These are phyloP conservation scores for Lethenteron camtschaticum DNA, from an alignment of 2,113 vertebrate species.

Conservation along the genomic window DNA sequence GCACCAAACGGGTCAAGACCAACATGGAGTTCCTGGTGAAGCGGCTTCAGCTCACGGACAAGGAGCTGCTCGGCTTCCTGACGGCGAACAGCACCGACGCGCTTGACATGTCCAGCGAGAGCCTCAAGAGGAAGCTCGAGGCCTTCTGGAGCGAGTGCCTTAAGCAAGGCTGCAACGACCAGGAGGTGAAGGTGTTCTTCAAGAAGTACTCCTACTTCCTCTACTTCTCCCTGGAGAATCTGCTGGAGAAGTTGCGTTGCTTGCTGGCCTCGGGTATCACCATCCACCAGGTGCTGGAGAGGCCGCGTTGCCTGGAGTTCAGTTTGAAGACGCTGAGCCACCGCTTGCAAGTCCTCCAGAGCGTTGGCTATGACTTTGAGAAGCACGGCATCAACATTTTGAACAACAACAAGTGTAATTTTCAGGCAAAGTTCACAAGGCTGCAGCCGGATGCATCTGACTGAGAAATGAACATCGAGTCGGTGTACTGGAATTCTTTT, in stretches of 20 bases:
- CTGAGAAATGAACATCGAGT: no score
- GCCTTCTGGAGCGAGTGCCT: constrained; percentile 10
- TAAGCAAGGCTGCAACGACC: constrained; percentile 15
- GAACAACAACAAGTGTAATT: constrained; percentile 26
- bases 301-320: constrained; percentile 25
- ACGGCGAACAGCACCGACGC: constrained; percentile 22
- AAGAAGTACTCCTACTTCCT: constrained; percentile 20
- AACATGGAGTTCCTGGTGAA: constrained; percentile 26
- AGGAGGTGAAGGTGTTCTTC: constrained; percentile 21
- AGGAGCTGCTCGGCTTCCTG: constrained; percentile 26
- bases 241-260: constrained; percentile 31
- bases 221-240: constrained; percentile 20
- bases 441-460: no score
- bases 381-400: constrained; percentile 26
- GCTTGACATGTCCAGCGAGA: constrained; percentile 30
- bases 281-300: constrained; percentile 23
- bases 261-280: constrained; percentile 26
- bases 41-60: constrained; percentile 20
- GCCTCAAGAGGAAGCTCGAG: constrained; percentile 22
- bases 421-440: constrained; percentile 21
- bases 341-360: constrained; percentile 22
- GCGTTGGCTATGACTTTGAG: constrained; percentile 26
- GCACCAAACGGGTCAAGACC: constrained; percentile 27
- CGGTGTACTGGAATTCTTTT: no score
- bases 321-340: constrained; percentile 23